Evolutionary conservation across 2,797 vertebrate species (phyloP), one percentile per base, ranked within the genome.

Genomic region (Karalla daura): DNA sequence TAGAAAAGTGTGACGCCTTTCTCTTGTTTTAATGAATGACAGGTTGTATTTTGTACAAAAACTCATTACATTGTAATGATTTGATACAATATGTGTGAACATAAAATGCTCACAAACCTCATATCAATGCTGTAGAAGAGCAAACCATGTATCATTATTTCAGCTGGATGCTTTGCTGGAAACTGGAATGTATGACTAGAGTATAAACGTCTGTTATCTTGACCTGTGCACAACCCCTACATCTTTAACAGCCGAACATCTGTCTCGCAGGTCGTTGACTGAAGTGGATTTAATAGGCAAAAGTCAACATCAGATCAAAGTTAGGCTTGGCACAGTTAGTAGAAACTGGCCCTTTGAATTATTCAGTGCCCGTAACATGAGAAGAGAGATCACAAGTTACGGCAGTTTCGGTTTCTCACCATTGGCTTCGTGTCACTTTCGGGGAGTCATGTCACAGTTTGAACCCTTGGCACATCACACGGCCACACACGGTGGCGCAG

Each of bases 241-340:
- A 30, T 36, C 40, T 44, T 61, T 25, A 37, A n/a, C n/a, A 43
- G 45, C 4, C n/a, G 20, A 52, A 53, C 27, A 60, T 50, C 54
- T 50, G 17, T 2, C 49, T 60, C 33, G 51, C 35, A 33, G 23
- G n/a, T 51, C 27, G 25, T 7, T 15, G 10, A 49, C 21, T 60
- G 5, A 46, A 46, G 39, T 51, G 54, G 58, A 50, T 53, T 66
- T 59, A 63, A 52, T 5, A 18, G n/a, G 15, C 8, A 24, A 54
- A 40, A 39, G 24, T 28, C 24, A 74, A 37, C 5, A 43, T 10
- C 3, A 20, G 44, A 40, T 10, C 27, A 36, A 18, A 13, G 43
- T 35, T 41, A 21, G 50, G 32, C 25, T 2, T 23, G 35, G 33
- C 25, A 28, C 14, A 0, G 11, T 40, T 11, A 41, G n/a, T n/a